Base-by-base conservation (phyloP, 2,797 vertebrate species). In the Myioborus miniatus region DNA sequence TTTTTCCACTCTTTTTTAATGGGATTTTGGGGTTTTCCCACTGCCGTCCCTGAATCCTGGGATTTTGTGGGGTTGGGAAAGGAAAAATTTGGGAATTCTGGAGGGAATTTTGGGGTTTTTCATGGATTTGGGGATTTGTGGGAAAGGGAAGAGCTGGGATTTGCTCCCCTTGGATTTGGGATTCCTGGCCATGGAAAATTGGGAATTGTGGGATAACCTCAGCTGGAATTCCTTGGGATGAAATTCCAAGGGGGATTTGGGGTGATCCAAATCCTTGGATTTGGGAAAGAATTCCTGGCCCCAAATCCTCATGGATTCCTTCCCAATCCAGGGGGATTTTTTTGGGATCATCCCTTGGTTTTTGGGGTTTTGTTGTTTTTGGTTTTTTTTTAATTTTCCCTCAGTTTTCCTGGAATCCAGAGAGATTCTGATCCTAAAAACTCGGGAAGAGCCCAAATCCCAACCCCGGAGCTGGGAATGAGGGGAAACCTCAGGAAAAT, bases 401-500 rank as follows among this genome's bases (percentile, higher is more conserved):
- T 22, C 0, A 3, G 9, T 13, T 67, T 79, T 67, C 29, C 23
- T 1, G 13, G 44, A 5, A 37, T 46, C 22, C n/a, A 7, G 15
- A 49, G 19, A 15, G 19, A 23, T 68, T 58, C 12, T 1, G 15
- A 29, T 4, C 12, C 4, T 2, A 2, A 10, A 50, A 50, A 11
- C 5, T 50, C 5, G 12, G 55, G 37, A 59, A 69, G 11, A 69
- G 14, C 46, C 37, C 55, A 36, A 26, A 50, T 36, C 10, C 32
- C 36, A 15, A 15, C 2, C 15, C 15, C 1, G 1, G 63, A 23
- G 30, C 19, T 0, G 5, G 30, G 34, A 79, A n/a, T 15, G 63
- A n/a, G 9, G 23, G 53, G 34, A 81, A 80, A 49, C 13, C 15
- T 23, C 0, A 1, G 23, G 63, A 27, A 49, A 68, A 58, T 2